Evolutionary conservation across 2,888 invertebrate genomes (phyloP), one percentile per base, ranked within the genome.

Genomic region (Cantharis lateralis): DNA sequence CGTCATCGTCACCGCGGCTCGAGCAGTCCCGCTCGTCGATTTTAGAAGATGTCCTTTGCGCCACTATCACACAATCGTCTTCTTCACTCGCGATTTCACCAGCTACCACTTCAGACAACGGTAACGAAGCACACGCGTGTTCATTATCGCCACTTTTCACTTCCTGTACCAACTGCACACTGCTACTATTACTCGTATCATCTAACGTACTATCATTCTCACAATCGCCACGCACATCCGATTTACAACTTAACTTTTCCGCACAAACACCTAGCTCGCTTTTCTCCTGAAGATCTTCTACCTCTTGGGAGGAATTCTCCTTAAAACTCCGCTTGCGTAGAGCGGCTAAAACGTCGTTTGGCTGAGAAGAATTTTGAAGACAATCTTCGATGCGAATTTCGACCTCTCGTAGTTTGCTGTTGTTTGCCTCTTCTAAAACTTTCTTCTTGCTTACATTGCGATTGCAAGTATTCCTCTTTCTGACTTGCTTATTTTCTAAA

Each of bases 31-130:
- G 86, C 82, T 84, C 86, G 81, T 84, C 84, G 84, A 79, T 85
- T 82, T 82, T 85, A 84, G 75, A 83, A 82, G 76, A 75, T 75
- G 78, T 76, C 71, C 78, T 79, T 71, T 76, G 77, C 89, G 91
- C 90, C 90, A 91, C 91, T 89, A 91, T 91, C 89, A 91, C 91
- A 90, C 91, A 91, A 87, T 91, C 91, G 90, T 91, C 91, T 88
- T 91, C 91, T 89, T 91, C 90, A 89, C 90, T 90, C 68, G 18
- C 88, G 85, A 86, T 88, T 86, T 88, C 89, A 86, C 86, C 79
- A 76, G 80, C 83, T 81, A 82, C 81, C 82, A 82, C 79, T 80
- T 80, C 82, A 71, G 81, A 72, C 72, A 81, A 81, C 70, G 80
- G 80, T 74, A 80, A 79, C 75, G 81, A 79, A 76, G 82, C 81